Conservation (phyloP, 2,888 invertebrate genomes). For the Cosmorhoe ocellata region DNA sequence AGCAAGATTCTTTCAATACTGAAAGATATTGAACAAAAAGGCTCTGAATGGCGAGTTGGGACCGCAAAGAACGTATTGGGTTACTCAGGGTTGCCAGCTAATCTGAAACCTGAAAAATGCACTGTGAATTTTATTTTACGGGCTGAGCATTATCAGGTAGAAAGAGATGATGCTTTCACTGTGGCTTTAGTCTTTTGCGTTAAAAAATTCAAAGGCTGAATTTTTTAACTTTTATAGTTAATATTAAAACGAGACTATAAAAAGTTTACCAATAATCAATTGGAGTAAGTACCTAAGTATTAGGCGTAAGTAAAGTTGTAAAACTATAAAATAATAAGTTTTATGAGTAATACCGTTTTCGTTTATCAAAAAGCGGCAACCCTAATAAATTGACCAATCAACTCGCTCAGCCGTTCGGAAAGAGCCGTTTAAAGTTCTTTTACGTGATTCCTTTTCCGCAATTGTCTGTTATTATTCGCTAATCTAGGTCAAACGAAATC, state of each 20-base stretch:
- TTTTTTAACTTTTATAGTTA: too few species aligned
- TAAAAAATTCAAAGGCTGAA: too few species aligned
- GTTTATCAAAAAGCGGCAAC: conserved; percentile 27
- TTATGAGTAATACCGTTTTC: neutral
- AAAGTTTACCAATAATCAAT: too few species aligned
- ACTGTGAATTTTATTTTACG: neutral
- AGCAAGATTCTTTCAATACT: conserved; percentile 44
- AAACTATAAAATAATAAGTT: neutral
- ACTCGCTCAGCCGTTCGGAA: conserved; percentile 55
- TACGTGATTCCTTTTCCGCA: conserved; percentile 46
- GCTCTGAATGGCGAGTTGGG: conserved; percentile 23
- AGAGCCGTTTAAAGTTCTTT: conserved; percentile 57
- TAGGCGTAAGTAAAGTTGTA: too few species aligned
- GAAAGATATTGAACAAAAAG: conserved; percentile 51
- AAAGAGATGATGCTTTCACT: too few species aligned
- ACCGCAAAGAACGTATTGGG: conserved; percentile 30
- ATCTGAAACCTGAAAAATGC: conserved; percentile 4
- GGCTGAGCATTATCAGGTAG: too few species aligned
- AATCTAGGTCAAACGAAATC: conserved; percentile 15
- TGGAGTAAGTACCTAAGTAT: too few species aligned
- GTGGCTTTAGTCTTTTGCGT: too few species aligned
- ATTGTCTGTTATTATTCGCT: conserved; percentile 32
- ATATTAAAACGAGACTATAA: too few species aligned
- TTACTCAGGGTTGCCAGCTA: conserved; percentile 24
- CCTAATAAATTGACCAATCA: conserved; percentile 53